A percentile compares a stretch with the other conserved stretches of the same genome.
Conservation (phyloP, 2,888 invertebrate species). For the Eupithecia insigniata region DNA sequence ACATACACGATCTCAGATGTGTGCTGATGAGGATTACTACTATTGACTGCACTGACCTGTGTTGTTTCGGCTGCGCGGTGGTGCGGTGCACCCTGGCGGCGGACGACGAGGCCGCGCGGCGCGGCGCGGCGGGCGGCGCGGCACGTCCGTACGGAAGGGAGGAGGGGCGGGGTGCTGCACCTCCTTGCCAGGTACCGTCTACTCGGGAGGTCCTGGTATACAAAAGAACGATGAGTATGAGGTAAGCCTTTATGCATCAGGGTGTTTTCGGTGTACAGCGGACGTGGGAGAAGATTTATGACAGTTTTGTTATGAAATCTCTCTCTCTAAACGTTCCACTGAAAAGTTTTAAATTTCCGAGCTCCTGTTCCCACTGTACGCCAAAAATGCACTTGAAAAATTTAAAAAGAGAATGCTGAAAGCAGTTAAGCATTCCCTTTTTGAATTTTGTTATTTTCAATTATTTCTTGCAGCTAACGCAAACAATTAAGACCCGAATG, state of each 20-base stretch:
- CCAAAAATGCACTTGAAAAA: not conserved
- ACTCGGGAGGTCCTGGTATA: slow-evolving; percentile 84
- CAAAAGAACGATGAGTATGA: not conserved
- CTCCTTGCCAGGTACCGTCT: slow-evolving; percentile 79
- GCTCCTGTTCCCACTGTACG: not conserved
- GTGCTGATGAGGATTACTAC: too few relatives aligned
- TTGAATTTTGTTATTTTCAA: not conserved
- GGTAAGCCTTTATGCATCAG: not conserved
- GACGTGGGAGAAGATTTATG: not conserved
- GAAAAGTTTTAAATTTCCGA: not conserved
- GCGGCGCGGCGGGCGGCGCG: slow-evolving; percentile 74
- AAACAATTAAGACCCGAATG: not conserved
- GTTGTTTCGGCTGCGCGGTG: slow-evolving; percentile 67
- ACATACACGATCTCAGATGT: too few relatives aligned
- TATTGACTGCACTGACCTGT: slow-evolving; percentile 53
- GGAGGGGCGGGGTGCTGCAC: slow-evolving; percentile 85
- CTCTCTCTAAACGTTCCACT: not conserved
- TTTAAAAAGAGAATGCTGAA: too few relatives aligned
- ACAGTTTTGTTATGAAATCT: too few relatives aligned
- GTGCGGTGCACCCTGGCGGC: slow-evolving; percentile 79
- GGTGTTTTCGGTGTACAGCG: not conserved
- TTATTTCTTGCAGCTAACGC: not conserved
- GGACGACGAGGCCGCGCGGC: slow-evolving; percentile 88
- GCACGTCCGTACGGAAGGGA: slow-evolving; percentile 88
- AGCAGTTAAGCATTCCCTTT: not conserved